Conservation (phyloP, 2,113 vertebrate species). For the Hemiscyllium ocellatum region DNA sequence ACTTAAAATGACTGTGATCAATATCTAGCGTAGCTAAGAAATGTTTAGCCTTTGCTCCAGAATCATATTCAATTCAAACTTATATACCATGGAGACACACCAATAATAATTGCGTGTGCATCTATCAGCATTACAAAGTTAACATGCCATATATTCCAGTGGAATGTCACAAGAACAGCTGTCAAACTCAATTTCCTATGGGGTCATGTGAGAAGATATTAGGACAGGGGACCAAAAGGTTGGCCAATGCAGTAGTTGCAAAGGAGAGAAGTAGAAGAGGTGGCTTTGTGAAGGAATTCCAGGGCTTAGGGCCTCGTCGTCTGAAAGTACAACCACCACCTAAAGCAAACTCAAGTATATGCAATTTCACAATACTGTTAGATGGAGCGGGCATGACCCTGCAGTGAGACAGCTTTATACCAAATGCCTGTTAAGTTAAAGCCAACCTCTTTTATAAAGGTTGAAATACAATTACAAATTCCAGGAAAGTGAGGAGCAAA, state of each 20-base stretch:
- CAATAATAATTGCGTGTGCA: not conserved
- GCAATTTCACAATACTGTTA: not conserved
- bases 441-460: not conserved
- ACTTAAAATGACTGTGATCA: slow-evolving; percentile 21
- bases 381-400: not conserved
- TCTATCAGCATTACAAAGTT: not conserved
- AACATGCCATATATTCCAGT: not conserved
- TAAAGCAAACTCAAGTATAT: not conserved
- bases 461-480: not conserved
- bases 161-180: not conserved
- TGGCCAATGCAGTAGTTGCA: not conserved
- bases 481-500: not conserved
- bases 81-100: not conserved
- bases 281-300: not conserved
- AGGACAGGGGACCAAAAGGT: not conserved
- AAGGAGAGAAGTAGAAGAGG: not conserved
- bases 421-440: not conserved
- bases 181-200: not conserved
- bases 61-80: not conserved
- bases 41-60: slow-evolving; percentile 5
- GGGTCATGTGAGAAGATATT: not conserved
- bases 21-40: slow-evolving; percentile 7
- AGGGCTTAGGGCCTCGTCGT: not conserved
- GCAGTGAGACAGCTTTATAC: not conserved
- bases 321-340: not conserved